A percentile compares a stretch with the other conserved stretches of the same genome.
phyloP scores from a whole-genome alignment of 2,113 vertebrate genomes.

The Neofelis nebulosa region DNA sequence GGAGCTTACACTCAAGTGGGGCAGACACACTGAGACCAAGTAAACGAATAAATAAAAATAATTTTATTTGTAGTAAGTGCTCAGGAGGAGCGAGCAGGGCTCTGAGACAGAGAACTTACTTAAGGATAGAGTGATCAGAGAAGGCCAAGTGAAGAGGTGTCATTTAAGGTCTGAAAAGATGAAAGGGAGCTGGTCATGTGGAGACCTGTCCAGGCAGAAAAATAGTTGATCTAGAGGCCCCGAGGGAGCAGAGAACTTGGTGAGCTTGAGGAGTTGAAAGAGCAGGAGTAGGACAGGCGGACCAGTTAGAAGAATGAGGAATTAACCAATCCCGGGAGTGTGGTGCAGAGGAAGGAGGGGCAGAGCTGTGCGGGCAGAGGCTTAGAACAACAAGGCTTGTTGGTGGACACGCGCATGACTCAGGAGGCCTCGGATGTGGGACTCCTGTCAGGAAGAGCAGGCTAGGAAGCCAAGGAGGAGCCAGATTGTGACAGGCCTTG shows the following conservation, averaged over 20 bases:
- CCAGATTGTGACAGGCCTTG: background rate
- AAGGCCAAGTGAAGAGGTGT: background rate
- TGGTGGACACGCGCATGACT: background rate
- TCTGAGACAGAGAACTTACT: background rate
- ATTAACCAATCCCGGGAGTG: background rate
- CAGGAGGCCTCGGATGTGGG: fast-evolving
- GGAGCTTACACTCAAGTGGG: background rate
- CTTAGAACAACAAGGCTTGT: background rate
- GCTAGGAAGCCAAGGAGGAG: background rate
- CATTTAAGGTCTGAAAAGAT: background rate
- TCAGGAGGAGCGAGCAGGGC: background rate
- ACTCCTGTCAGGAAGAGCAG: background rate
- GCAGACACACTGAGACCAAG: background rate
- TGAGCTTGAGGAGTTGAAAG: background rate
- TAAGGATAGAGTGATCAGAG: background rate
- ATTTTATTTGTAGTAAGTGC: background rate
- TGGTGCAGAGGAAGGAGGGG: background rate
- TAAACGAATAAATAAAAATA: background rate
- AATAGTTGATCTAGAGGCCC: background rate
- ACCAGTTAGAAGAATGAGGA: background rate
- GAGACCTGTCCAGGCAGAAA: background rate
- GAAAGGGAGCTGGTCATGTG: background rate
- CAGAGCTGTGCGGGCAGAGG: background rate
- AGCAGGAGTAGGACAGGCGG: background rate
- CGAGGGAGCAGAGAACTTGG: background rate